phyloP scores from a whole-genome alignment of 1,140 invertebrate genomes.

The Drosophila miranda region DNA sequence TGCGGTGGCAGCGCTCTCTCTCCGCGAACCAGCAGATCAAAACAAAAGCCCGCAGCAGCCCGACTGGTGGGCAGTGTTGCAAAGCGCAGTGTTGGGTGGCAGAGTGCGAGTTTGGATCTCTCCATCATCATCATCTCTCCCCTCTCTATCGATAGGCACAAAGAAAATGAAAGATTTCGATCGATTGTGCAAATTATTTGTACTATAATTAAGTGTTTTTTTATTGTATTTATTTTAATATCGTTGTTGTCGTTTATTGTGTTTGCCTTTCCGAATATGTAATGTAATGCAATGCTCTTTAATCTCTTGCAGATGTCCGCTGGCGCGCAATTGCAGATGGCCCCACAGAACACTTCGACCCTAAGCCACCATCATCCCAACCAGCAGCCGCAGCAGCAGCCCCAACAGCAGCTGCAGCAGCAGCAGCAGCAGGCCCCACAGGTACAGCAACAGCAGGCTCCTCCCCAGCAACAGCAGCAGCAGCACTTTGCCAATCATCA shows the following conservation, averaged over 20 bases:
- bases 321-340: conserved; percentile 96
- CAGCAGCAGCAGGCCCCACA: conserved; percentile 57
- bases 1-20: conserved; percentile 27
- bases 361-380: conserved; percentile 87
- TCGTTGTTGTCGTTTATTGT: neutral
- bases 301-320: conserved; percentile 92
- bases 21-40: conserved; percentile 64
- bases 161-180: no score
- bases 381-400: conserved; percentile 58
- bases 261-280: neutral
- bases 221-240: neutral
- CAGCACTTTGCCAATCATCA: conserved; percentile 74
- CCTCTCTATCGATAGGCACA: no score
- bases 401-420: conserved; percentile 51
- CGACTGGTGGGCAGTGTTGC: conserved; percentile 19
- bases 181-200: no score
- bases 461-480: conserved; percentile 48
- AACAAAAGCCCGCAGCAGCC: conserved; percentile 59
- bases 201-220: neutral
- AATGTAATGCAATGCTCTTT: conserved; percentile 31
- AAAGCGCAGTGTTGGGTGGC: conserved; percentile 11
- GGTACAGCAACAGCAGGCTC: conserved; percentile 42
- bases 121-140: no score
- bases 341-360: conserved; percentile 94
- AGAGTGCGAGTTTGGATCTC: no score